phyloP scores from a whole-genome alignment of 2,113 vertebrate species.

The Labrus mixtus region DNA sequence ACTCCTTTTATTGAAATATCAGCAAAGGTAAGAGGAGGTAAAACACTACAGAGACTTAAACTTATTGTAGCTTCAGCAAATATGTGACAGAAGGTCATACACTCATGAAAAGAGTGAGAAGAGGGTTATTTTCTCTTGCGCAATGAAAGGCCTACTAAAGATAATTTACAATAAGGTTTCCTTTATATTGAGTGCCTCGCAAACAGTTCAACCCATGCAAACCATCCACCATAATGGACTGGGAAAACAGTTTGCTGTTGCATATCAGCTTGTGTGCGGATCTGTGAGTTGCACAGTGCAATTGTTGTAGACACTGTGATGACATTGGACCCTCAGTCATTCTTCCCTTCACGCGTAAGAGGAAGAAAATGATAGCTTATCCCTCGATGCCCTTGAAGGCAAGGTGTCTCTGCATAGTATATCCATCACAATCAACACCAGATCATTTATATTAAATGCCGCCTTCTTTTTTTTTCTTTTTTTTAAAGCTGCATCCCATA shows the following conservation, averaged over 20 bases:
- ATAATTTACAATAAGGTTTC: background rate
- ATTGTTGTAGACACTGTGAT: constrained; percentile 72
- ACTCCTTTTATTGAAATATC: constrained; percentile 80
- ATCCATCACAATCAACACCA: constrained; percentile 86
- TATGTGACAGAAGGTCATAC: constrained; percentile 60
- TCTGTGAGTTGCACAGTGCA: constrained; percentile 62
- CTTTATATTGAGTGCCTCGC: background rate
- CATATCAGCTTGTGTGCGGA: constrained; percentile 20
- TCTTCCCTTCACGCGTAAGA: constrained; percentile 76
- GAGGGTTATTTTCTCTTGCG: constrained; percentile 43
- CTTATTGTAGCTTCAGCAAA: constrained; percentile 65
- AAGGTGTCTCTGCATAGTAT: constrained; percentile 82
- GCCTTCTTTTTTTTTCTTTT: constrained; percentile 26
- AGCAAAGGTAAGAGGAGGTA: constrained; percentile 72
- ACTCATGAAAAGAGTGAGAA: constrained; percentile 36
- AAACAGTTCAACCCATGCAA: constrained; percentile 15
- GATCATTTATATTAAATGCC: constrained; percentile 85
- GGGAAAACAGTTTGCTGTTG: constrained; percentile 17
- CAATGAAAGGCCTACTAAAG: background rate
- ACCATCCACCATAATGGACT: constrained; percentile 3
- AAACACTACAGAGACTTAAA: constrained; percentile 65
- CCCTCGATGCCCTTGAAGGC: constrained; percentile 85
- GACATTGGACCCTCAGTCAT: constrained; percentile 80
- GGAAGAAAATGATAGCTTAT: constrained; percentile 85
- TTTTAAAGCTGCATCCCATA: constrained; percentile 65